These are phyloP conservation scores for Atta cephalotes DNA, from an alignment of 1,140 invertebrate species.

Conservation along the genomic window DNA sequence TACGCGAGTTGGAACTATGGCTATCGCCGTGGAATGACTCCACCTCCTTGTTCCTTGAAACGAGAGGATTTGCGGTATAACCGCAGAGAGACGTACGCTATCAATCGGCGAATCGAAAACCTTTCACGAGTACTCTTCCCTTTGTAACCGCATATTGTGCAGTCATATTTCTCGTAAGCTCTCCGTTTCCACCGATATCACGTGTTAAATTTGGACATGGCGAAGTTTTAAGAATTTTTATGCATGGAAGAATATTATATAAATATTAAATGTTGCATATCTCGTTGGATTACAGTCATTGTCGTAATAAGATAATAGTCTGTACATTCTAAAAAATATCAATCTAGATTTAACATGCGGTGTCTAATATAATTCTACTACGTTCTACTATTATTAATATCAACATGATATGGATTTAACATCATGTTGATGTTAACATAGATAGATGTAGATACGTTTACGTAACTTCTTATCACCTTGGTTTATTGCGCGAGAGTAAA, in stretches of 20 bases:
- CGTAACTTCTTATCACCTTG: neutral
- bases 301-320: neutral
- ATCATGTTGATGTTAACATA: no score
- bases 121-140: constrained; percentile 53
- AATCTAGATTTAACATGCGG: no score
- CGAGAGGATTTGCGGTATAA: constrained; percentile 61
- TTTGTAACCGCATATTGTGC: constrained; percentile 61
- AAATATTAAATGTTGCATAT: constrained; percentile 8
- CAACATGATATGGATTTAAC: no score
- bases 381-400: neutral
- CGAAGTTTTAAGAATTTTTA: neutral
- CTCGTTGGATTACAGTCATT: neutral
- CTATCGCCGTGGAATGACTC: constrained; percentile 53
- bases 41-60: constrained; percentile 63
- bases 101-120: constrained; percentile 65
- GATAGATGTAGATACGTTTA: no score
- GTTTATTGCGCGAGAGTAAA: constrained; percentile 12
- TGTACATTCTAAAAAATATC: no score
- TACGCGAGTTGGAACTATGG: constrained; percentile 43
- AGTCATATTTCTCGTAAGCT: constrained; percentile 54
- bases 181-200: neutral
- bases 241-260: neutral
- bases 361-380: no score
- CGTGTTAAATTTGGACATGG: constrained; percentile 39
- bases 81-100: constrained; percentile 61